phyloP scores from a whole-genome alignment of 2,797 vertebrate genomes.

The Myotis myotis region DNA sequence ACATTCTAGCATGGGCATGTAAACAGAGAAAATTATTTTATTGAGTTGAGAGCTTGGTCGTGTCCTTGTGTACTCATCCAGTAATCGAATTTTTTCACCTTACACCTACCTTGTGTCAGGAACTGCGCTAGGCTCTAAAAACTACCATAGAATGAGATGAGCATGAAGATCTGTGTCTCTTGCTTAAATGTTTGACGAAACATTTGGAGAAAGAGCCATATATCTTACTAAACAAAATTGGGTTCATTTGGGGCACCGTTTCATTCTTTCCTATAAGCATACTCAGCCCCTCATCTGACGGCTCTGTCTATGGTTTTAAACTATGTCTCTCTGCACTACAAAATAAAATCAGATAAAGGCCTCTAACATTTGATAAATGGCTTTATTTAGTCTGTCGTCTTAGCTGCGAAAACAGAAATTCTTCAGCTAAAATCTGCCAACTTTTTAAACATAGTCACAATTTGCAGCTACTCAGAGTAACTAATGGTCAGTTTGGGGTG shows the following conservation, averaged over 20 bases:
- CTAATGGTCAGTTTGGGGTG: conserved; percentile 6
- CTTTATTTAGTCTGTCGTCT: conserved; percentile 66
- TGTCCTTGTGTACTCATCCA: neutral
- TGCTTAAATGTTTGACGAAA: conserved; percentile 15
- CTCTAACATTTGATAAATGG: conserved; percentile 55
- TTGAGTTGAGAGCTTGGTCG: neutral
- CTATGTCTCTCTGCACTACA: conserved; percentile 54
- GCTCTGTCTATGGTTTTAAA: conserved; percentile 58
- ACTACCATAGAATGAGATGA: neutral
- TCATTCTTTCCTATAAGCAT: conserved; percentile 48
- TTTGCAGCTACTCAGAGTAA: conserved; percentile 42
- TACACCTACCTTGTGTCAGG: neutral
- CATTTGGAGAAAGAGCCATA: conserved; percentile 25
- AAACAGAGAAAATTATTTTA: neutral
- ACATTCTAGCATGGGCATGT: neutral
- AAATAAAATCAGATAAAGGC: conserved; percentile 70
- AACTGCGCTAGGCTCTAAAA: neutral
- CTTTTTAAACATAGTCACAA: conserved; percentile 27
- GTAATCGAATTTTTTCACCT: neutral
- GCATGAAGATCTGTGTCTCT: neutral
- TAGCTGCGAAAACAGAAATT: conserved; percentile 52
- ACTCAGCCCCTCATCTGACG: conserved; percentile 23
- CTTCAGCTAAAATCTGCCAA: conserved; percentile 55
- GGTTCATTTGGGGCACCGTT: conserved; percentile 31
- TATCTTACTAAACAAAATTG: conserved; percentile 46